Base-by-base conservation (phyloP, 2,888 invertebrate species). In the Stenoptilia bipunctidactyla region DNA sequence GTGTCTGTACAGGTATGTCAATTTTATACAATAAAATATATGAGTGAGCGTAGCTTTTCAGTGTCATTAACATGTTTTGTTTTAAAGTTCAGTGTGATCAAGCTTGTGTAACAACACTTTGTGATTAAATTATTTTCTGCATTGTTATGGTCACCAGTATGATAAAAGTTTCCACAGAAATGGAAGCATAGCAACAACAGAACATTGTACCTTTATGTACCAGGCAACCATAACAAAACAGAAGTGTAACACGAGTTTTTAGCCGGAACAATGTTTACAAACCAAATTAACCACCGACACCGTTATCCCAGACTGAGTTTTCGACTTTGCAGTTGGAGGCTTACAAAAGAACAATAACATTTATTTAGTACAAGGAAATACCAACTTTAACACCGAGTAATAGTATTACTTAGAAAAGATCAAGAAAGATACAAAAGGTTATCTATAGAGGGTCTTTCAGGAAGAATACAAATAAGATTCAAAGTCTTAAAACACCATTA, bases 271-370 rank as follows among this genome's bases (percentile, higher is more conserved):
- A 12, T 8, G 2, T 64, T 61, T 83, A 83, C 83, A 72, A 82
- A 83, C 83, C 83, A 83, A 79, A 61, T 82, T 80, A 60, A 83
- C 83, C 68, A 83, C 83, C 59, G 83, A 83, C 70, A 83, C 83
- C 69, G 83, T 83, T 48, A 83, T 80, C 62, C 68, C 83, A 53
- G 82, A 80, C 56, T 79, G 74, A 46, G 80, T 71, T 76, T 80
- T 79, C 51, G 82, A 79, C 70, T 79, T 77, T 64, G 80, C 68
- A 52, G 63, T 62, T 55, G 79, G 64, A 69, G 70, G 76, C 80
- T 80, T 79, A 69, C 52, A 69, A 72, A 52, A 75, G 66, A 70
- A 76, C 60, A 76, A 68, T 59, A 74, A 71, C 53, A 67, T 55
- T 52, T 34, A 60, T 76, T 75, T 63, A 76, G 58, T 72, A 66